Base-by-base conservation (phyloP, 2,888 invertebrate species). In the Ferrisia virgata region DNA sequence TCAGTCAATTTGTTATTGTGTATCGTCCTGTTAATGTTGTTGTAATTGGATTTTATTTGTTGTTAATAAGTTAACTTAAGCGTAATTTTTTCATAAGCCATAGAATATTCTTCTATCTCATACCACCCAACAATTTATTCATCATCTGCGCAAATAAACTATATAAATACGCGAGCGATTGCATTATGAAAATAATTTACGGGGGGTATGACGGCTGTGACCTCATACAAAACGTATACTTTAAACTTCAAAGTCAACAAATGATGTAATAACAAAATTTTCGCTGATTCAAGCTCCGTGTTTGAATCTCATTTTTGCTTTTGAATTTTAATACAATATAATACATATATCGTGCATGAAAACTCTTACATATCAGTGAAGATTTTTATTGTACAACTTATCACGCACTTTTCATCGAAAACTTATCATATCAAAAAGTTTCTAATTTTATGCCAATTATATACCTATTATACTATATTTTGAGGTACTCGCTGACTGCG, bases 1-100 rank as follows among this genome's bases (percentile, higher is more conserved):
- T 36, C 72, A 76, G 72, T 76, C 72, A 76, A 76, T 76, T 76
- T 76, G 72, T 72, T 72, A 72, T 72, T 72, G 72, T 33, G 72
- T 72, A 33, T 72, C 25, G 72, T 72, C 58, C 58, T 72, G 72
- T 76, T 76, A 36, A 36, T 76, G 72, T 76, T 76, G 72, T 76
- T 76, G 72, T 76, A 36, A 36, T 76, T 64, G 64, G 64, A 64
- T 76, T 76, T 36, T 76, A 76, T 69, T 64, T 33, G n/a, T 76
- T 76, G 72, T 36, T 76, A 25, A 18, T 76, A 76, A 76, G 31
- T 36, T 36, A 36, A 31, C 72, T 53, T 53, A 53, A 53, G 53
- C 53, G 53, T 8, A 53, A 28, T 76, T 76, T 36, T 76, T 36
- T 76, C 72, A 36, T 76, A 36, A 64, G 25, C 28, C n/a, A n/a